Conservation (phyloP, 2,113 vertebrate genomes). For the Agelaius phoeniceus region DNA sequence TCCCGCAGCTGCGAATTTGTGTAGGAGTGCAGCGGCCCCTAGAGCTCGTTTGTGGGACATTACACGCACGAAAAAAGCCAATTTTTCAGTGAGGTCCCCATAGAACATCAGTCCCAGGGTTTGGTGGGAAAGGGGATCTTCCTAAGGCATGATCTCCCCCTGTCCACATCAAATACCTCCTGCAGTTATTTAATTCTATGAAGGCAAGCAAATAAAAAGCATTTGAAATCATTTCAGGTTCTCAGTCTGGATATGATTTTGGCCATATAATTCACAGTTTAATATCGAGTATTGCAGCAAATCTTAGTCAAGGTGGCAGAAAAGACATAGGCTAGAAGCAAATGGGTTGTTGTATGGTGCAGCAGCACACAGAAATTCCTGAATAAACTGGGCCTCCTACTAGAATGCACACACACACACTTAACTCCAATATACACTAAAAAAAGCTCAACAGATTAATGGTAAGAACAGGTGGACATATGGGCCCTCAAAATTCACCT, state of each 20-base stretch:
- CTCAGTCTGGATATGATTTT: background rate
- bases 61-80: background rate
- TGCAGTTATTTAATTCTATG: background rate
- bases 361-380: background rate
- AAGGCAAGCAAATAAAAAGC: background rate
- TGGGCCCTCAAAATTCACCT: background rate
- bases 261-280: background rate
- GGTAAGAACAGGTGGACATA: background rate
- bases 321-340: background rate
- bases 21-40: slow-evolving; percentile 25
- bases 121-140: background rate
- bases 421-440: background rate
- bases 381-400: background rate
- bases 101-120: background rate
- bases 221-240: background rate
- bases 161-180: background rate
- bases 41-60: background rate
- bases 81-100: background rate
- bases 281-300: background rate
- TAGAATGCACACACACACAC: background rate
- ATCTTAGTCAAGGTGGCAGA: background rate
- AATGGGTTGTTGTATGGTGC: accelerated
- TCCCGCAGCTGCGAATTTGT: accelerated
- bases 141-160: background rate
- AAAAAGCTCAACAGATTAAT: background rate